Conservation (phyloP, 2,113 vertebrate species). For the Mastomys coucha region DNA sequence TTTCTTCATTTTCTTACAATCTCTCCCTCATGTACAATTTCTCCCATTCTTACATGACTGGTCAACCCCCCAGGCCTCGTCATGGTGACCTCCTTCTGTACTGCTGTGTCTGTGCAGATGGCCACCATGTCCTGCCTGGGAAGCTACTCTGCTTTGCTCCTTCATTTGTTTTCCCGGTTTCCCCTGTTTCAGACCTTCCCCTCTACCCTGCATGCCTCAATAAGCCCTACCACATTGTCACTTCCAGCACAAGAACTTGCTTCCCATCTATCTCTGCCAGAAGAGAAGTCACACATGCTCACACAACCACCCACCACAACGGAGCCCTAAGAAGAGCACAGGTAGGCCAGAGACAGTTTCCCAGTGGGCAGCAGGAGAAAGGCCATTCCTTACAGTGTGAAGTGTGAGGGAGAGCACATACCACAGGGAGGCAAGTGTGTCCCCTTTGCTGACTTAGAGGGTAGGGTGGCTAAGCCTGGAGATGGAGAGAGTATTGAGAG, state of each 20-base stretch:
- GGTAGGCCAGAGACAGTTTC: not conserved
- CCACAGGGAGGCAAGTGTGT: not conserved
- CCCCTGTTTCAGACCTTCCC: not conserved
- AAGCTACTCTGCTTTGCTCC: not conserved
- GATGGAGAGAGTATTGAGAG: not conserved
- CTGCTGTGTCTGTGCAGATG: not conserved
- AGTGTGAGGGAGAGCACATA: not conserved
- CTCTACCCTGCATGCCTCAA: not conserved
- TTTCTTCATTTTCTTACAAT: not conserved
- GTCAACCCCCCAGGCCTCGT: not conserved
- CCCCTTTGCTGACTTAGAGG: not conserved
- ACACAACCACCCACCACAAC: rapidly evolving
- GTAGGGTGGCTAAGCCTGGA: not conserved
- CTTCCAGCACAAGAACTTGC: not conserved
- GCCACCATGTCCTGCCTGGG: rapidly evolving
- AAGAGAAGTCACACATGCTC: not conserved
- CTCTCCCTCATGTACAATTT: not conserved
- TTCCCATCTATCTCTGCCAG: not conserved
- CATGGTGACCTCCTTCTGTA: not conserved
- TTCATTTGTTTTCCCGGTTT: not conserved
- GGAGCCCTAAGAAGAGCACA: not conserved
- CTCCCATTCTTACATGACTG: not conserved
- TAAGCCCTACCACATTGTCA: not conserved
- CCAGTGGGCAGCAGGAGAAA: not conserved
- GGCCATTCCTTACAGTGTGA: not conserved